phyloP scores from a whole-genome alignment of 2,113 vertebrate species.

The Platichthys flesus region DNA sequence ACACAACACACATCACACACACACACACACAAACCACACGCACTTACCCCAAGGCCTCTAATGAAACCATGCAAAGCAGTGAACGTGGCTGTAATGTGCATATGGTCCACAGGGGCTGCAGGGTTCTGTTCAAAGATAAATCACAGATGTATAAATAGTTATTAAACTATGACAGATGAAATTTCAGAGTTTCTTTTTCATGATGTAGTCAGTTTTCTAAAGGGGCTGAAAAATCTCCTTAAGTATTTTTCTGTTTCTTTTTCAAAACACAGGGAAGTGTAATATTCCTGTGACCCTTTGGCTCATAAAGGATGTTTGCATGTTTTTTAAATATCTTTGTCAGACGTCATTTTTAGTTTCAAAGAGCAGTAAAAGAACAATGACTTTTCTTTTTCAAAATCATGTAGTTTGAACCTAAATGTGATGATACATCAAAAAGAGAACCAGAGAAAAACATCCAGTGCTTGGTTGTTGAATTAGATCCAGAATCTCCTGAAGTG shows the following conservation, averaged over 20 bases:
- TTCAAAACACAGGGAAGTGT: no score
- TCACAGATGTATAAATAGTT: not conserved
- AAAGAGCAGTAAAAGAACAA: no score
- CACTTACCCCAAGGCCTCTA: constrained; percentile 19
- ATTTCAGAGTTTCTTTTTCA: not conserved
- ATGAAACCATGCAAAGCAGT: constrained; percentile 32
- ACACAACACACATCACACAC: constrained; percentile 35
- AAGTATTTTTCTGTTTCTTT: no score
- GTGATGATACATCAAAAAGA: no score
- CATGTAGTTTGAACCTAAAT: no score
- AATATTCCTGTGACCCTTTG: no score
- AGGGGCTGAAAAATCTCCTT: no score
- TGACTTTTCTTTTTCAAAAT: no score
- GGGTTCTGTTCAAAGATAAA: not conserved
- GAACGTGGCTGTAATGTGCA: constrained; percentile 36
- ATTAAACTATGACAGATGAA: not conserved
- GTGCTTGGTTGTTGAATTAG: not conserved
- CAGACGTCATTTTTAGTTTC: no score
- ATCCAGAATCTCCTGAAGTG: not conserved
- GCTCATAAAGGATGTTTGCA: no score
- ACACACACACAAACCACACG: constrained; percentile 14
- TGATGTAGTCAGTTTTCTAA: not conserved
- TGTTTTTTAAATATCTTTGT: no score
- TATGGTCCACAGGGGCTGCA: constrained; percentile 2
- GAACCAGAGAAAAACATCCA: no score